Evolutionary conservation across 2,888 invertebrate genomes (phyloP).

Genomic region (Drosophila prolongata): DNA sequence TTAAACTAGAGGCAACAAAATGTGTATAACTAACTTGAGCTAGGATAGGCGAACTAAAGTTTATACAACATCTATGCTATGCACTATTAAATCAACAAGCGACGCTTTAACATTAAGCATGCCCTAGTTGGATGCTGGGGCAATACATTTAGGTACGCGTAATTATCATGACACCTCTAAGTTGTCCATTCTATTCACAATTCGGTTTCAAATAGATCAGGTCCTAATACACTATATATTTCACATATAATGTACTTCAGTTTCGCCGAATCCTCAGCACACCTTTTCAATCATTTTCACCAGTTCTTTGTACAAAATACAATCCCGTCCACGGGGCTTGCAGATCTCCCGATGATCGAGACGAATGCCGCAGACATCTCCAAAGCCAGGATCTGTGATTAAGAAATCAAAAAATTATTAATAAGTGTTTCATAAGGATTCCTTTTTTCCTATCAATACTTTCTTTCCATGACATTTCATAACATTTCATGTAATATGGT

Average conservation of each 20-base stretch:
- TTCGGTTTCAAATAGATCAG: conserved; percentile 57
- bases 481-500: no score
- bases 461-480: no score
- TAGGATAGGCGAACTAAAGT: conserved; percentile 26
- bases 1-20: conserved; percentile 33
- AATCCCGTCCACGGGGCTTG: conserved; percentile 90
- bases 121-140: conserved; percentile 8
- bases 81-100: conserved; percentile 51
- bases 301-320: conserved; percentile 89
- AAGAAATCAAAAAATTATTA: not conserved
- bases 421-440: not conserved
- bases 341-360: conserved; percentile 94
- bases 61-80: conserved; percentile 38
- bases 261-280: conserved; percentile 65
- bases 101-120: conserved; percentile 25
- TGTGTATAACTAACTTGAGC: conserved; percentile 35
- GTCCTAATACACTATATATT: conserved; percentile 37
- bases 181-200: conserved; percentile 62
- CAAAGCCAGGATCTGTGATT: conserved; percentile 91
- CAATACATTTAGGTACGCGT: conserved; percentile 57
- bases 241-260: conserved; percentile 10
- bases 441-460: no score
- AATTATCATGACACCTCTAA: conserved; percentile 53
- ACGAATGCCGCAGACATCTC: conserved; percentile 89
- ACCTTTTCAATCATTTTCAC: conserved; percentile 86